A percentile compares a stretch with the other conserved stretches of the same genome.
These are phyloP conservation scores for Amphipoea oculea DNA, from an alignment of 2,888 invertebrate species.

Conservation along the genomic window DNA sequence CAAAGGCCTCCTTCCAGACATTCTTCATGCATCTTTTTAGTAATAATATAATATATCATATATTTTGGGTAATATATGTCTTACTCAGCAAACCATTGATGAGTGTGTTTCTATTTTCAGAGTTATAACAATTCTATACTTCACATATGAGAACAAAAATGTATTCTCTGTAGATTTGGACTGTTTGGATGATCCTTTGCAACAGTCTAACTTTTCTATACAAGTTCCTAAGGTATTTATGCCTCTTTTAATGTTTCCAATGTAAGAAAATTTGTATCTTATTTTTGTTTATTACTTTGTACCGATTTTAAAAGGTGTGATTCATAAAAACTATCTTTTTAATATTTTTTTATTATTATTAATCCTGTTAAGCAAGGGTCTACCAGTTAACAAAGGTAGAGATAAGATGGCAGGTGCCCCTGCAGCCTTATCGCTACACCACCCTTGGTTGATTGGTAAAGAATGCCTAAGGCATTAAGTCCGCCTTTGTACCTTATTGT, in stretches of 20 bases:
- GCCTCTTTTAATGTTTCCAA: neutral
- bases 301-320: neutral
- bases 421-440: neutral
- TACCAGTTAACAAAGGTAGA: too few relatives aligned
- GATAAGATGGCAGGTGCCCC: neutral
- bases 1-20: neutral
- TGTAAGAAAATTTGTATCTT: neutral
- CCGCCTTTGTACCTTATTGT: neutral
- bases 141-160: constrained; percentile 83
- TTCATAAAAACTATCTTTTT: neutral
- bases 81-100: neutral
- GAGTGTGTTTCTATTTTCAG: constrained; percentile 72
- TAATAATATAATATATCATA: neutral
- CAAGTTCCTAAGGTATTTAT: constrained; percentile 81
- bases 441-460: neutral
- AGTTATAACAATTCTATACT: constrained; percentile 82
- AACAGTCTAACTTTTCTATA: constrained; percentile 84
- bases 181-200: constrained; percentile 86
- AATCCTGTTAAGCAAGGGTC: too few relatives aligned
- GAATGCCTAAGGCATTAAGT: neutral
- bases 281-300: neutral
- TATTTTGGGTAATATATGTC: too few relatives aligned
- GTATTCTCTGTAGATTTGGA: constrained; percentile 84
- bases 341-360: too few relatives aligned
- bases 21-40: neutral